A percentile compares a stretch with the other conserved stretches of the same genome.
These are phyloP conservation scores for Brachyalestes nurse DNA, from an alignment of 2,797 vertebrate genomes.

Conservation along the genomic window DNA sequence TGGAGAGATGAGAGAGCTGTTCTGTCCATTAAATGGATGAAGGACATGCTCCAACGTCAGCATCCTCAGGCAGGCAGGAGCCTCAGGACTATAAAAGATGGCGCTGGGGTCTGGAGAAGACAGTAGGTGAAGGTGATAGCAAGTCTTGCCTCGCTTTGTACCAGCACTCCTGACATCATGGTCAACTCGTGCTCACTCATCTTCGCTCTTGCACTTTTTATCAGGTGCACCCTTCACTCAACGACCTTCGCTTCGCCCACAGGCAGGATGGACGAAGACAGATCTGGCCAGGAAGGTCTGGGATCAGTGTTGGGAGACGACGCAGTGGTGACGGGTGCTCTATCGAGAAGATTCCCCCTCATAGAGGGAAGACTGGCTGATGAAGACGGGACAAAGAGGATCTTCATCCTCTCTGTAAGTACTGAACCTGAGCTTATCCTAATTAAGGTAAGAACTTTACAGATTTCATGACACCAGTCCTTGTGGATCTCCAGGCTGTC, in stretches of 20 bases:
- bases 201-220: constrained; percentile 81
- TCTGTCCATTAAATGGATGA: neutral
- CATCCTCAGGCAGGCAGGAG: neutral
- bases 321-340: constrained; percentile 58
- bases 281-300: constrained; percentile 67
- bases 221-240: constrained; percentile 76
- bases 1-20: neutral
- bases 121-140: neutral
- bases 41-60: neutral
- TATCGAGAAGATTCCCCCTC: constrained; percentile 68
- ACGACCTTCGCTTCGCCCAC: constrained; percentile 76
- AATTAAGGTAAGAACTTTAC: too few species aligned
- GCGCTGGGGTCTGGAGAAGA: neutral
- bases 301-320: constrained; percentile 69
- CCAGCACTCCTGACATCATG: constrained; percentile 65
- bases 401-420: constrained; percentile 74
- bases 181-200: constrained; percentile 75
- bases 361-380: constrained; percentile 72
- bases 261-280: constrained; percentile 73
- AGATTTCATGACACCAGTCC: too few species aligned
- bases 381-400: constrained; percentile 73
- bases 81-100: constrained; percentile 47
- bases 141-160: neutral
- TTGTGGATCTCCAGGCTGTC: too few species aligned
- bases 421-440: neutral